Evolutionary conservation across 2,113 vertebrate species (phyloP).

Genomic region (Hypomesus transpacificus): DNA sequence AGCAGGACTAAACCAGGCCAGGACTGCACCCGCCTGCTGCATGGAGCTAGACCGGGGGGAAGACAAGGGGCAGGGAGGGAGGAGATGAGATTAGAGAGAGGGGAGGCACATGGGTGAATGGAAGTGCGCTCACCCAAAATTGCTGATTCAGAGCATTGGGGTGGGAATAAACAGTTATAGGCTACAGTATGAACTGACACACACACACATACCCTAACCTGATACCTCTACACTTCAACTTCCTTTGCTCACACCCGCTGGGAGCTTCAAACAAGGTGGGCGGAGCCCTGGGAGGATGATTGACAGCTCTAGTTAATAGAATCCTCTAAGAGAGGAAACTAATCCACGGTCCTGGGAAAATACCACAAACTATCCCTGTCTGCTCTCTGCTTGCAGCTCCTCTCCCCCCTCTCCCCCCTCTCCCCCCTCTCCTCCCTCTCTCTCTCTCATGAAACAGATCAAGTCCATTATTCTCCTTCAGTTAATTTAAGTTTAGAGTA

Average conservation of each 20-base stretch:
- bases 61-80: neutral
- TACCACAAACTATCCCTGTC: neutral
- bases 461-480: constrained; percentile 10
- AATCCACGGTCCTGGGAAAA: constrained; percentile 7
- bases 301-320: neutral
- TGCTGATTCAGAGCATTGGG: neutral
- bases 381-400: neutral
- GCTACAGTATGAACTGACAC: neutral
- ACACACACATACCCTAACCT: neutral
- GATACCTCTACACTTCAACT: neutral
- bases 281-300: neutral
- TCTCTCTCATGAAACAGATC: constrained; percentile 9
- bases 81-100: neutral
- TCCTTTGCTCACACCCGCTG: neutral
- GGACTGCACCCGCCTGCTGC: neutral
- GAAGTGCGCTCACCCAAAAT: neutral
- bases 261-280: neutral
- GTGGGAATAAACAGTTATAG: neutral
- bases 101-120: neutral
- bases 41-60: neutral
- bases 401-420: no score
- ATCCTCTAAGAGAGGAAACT: neutral
- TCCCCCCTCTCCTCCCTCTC: no score
- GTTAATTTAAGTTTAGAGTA: neutral
- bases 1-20: neutral